Base-by-base conservation (phyloP, 2,888 invertebrate genomes). In the Selenia dentaria region DNA sequence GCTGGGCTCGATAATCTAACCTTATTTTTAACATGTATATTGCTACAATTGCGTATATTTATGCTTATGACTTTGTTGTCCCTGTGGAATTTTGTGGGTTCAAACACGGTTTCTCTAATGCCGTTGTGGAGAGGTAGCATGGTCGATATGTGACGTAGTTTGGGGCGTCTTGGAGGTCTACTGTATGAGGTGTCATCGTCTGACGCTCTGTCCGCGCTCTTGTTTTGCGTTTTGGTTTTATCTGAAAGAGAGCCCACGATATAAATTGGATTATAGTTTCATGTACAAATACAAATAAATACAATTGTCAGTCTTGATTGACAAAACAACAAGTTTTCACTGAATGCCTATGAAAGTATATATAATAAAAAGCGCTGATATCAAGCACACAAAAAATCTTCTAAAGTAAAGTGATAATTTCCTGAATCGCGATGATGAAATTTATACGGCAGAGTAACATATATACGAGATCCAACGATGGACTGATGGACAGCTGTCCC, bases 1-100 rank as follows among this genome's bases (percentile, higher is more conserved):
- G 24, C 14, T 22, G 58, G 18, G 35, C 18, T 44, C 24, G 40
- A 16, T 36, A 27, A 22, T 1, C 12, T 34, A 16, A 22, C 8
- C 16, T 31, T 32, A 16, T 39, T 42, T 0, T 57, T 47, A 4
- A 70, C 56, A 4, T 77, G 74, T 55, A 75, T 58, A 6, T 73
- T 74, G 26, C 84, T 65, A 48, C 82, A 86, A 48, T 72, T 80
- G 48, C 79, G 80, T 6, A 88, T 79, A 56, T 78, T 84, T 13
- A 89, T 74, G 48, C 70, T 63, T 26, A 86, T 74, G 54, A 4
- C 10, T 25, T 58, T 59, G n/a, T n/a, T n/a, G 41, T 67, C 65
- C 40, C 64, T 64, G 40, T 54, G 64, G 42, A 76, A 76, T 33
- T 72, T 78, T 0, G 79, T 74, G 0, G 78, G 70, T 61, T 85